phyloP scores from a whole-genome alignment of 2,797 vertebrate species.

The Paguma larvata region DNA sequence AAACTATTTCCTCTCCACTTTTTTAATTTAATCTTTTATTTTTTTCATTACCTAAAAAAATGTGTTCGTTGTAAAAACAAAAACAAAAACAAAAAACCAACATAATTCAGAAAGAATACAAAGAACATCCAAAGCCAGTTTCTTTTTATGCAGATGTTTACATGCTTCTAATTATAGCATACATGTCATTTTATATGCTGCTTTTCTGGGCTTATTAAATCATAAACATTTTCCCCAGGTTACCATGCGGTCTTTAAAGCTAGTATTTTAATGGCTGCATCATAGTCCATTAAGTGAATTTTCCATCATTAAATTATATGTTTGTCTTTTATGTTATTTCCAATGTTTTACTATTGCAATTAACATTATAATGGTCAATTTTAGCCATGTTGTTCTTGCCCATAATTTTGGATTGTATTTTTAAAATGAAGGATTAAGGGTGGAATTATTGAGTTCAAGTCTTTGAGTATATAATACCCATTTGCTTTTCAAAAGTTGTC shows the following conservation, averaged over 20 bases:
- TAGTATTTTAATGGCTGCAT: constrained; percentile 47
- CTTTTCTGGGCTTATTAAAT: constrained; percentile 36
- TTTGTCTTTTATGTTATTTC: constrained; percentile 42
- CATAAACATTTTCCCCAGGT: constrained; percentile 1
- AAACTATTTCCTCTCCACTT: constrained; percentile 3
- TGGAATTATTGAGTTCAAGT: background rate
- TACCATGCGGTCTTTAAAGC: constrained; percentile 24
- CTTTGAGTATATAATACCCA: background rate
- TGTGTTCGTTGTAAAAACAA: background rate
- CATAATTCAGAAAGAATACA: constrained; percentile 43
- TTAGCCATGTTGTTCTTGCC: background rate
- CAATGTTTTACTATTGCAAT: background rate
- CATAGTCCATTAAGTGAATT: background rate
- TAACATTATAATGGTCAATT: background rate
- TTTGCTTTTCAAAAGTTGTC: background rate
- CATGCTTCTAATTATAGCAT: background rate
- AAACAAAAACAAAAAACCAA: background rate
- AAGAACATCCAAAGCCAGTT: background rate
- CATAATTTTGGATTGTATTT: constrained; percentile 32
- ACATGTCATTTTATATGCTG: constrained; percentile 29
- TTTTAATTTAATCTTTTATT: constrained; percentile 27
- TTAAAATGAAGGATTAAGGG: constrained; percentile 19
- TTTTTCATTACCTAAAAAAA: background rate
- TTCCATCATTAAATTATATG: background rate
- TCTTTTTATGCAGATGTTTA: background rate